These are phyloP conservation scores for Hemiscyllium ocellatum DNA, from an alignment of 2,113 vertebrate genomes.

Conservation along the genomic window DNA sequence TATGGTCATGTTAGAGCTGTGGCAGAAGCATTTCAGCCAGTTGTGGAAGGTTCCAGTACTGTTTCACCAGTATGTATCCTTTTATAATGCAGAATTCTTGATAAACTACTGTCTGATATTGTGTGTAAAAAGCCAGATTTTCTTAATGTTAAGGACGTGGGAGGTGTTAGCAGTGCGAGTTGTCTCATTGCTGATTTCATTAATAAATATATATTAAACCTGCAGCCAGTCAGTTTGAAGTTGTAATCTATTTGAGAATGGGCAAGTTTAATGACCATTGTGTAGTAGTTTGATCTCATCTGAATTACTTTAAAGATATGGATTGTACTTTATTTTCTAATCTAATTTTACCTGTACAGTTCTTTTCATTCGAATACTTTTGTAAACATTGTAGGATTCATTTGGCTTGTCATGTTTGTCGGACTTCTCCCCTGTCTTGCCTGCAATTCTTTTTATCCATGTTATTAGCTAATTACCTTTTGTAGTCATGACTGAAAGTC, in stretches of 20 bases:
- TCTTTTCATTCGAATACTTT: neutral
- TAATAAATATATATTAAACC: neutral
- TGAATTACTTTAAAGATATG: neutral
- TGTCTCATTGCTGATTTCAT: neutral
- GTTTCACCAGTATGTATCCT: conserved; percentile 75
- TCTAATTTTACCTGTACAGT: neutral
- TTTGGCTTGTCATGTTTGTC: neutral
- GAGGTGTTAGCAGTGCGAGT: neutral
- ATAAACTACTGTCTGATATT: neutral
- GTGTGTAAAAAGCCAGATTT: neutral
- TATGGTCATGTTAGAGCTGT: conserved; percentile 94
- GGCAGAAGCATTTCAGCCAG: conserved; percentile 92
- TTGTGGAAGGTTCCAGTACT: conserved; percentile 79
- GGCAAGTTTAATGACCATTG: neutral
- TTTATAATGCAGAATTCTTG: neutral
- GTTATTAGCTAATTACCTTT: neutral
- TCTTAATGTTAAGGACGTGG: neutral
- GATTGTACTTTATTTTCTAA: neutral
- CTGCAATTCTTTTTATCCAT: neutral
- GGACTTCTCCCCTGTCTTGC: neutral
- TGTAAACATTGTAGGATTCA: no score
- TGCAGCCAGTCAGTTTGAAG: neutral
- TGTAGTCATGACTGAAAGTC: neutral
- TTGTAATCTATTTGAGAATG: neutral
- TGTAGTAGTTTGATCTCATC: neutral